Evolutionary conservation across 2,888 invertebrate species (phyloP), one percentile per base, ranked within the genome.

Genomic region (Sarcophaga carnaria): DNA sequence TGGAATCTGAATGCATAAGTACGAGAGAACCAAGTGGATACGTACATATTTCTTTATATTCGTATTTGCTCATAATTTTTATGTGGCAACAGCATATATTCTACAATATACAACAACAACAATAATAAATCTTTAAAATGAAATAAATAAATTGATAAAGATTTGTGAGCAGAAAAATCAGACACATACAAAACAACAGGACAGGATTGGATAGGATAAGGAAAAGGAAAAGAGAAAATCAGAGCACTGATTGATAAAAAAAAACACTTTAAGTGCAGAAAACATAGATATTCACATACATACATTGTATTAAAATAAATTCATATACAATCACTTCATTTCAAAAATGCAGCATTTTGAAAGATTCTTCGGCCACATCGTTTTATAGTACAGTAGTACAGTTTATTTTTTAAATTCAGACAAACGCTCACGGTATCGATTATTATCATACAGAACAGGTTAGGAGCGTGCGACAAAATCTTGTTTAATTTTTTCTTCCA

Each of bases 111-210:
- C 37, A 54, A 49, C 14, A 79, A 37, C n/a, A 54, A 75, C 47
- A 75, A 25, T 12, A 64, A 77, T 20, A 47, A 66, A 63, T 72
- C 81, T 78, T 27, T 47, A 60, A 66, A 63, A 22, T 75, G 64
- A 76, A 83, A 64, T 60, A 71, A 79, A 76, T 78, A 75, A 83
- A 83, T 83, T 83, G 80, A 67, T 76, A 85, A 78, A 59, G 80
- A 74, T 81, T 81, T 81, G 49, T 49, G 59, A 60, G 59, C 75
- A 59, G 59, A 72, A 4, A 63, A 72, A 60, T 22, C 27, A 17
- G 54, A 67, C 0, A 59, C 27, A 59, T 20, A n/a, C 71, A 45
- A 6, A 27, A 47, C 63, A 37, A 37, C 27, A 37, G 3, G 37
- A 37, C 8, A 8, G 8, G 37, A 37, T 37, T 8, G 37, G 10